Evolutionary conservation across 2,113 vertebrate genomes (phyloP), one percentile per base, ranked within the genome.

Genomic region (Poeciliopsis occidentalis): DNA sequence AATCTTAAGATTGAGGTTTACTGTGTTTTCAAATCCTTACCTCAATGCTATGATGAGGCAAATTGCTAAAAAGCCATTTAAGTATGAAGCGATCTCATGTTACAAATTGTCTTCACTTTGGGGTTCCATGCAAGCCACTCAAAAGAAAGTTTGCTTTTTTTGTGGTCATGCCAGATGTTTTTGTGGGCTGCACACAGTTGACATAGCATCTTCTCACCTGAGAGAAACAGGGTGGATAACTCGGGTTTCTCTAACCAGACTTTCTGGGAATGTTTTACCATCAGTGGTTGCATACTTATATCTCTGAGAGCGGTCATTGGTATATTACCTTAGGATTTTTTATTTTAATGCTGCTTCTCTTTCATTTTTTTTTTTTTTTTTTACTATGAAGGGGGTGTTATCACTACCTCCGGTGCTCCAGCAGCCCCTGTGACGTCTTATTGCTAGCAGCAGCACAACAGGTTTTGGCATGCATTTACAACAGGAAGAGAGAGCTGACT

Each of bases 381-480:
- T 90, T 92, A 37, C 10, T 37, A 90, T 88, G 89, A 92, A 44
- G 39, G 67, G 78, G 22, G 22, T 2, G 19, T 32, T 24, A 27
- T 67, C 26, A n/a, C 12, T 44, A 44, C 37, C 82, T 81, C 82
- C 78, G 80, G 90, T 62, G 72, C 71, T 89, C 81, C 65, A 78
- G 84, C 87, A 85, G 80, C 83, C 82, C 81, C 60, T 31, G 78
- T 87, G 84, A 87, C 57, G 66, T 85, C 80, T 87, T 77, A 39
- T 73, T 66, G 73, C 87, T 87, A 85, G 79, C 79, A 88, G 89
- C 80, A 67, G 74, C 87, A 66, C 64, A 76, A 74, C 80, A 71
- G n/a, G 76, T 76, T 88, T 89, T 79, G 79, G 82, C 87, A 91
- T 93, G 81, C 66, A 85, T 87, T 91, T 75, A 73, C 76, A 84